These are phyloP conservation scores for Artemisiospiza belli DNA, from an alignment of 2,113 vertebrate genomes.

Conservation along the genomic window DNA sequence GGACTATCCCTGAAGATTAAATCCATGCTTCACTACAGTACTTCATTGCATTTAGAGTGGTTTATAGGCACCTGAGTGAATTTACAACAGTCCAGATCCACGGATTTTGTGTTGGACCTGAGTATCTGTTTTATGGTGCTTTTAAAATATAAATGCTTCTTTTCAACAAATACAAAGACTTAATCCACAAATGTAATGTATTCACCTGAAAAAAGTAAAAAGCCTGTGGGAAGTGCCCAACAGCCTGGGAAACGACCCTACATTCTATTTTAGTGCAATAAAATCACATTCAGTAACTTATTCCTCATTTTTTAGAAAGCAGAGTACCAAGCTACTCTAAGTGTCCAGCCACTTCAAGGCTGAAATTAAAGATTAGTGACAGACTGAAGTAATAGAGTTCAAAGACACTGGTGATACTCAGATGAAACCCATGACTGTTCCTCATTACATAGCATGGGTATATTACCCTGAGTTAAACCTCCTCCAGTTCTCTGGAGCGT, in stretches of 20 bases:
- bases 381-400: neutral
- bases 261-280: neutral
- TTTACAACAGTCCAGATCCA: neutral
- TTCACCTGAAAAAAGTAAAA: neutral
- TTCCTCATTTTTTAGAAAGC: neutral
- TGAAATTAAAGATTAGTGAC: neutral
- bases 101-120: neutral
- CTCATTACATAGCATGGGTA: neutral
- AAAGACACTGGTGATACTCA: neutral
- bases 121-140: neutral
- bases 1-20: neutral
- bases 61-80: neutral
- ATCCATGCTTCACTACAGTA: neutral
- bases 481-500: neutral
- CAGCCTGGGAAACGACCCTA: neutral
- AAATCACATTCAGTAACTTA: neutral
- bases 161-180: neutral
- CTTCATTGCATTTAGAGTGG: neutral
- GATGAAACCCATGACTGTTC: neutral
- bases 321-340: neutral
- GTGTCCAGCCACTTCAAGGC: neutral
- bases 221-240: neutral
- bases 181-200: neutral
- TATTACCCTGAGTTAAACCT: neutral
- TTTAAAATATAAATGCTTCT: neutral